phyloP scores from a whole-genome alignment of 2,113 vertebrate species.

The Caranx ignobilis region DNA sequence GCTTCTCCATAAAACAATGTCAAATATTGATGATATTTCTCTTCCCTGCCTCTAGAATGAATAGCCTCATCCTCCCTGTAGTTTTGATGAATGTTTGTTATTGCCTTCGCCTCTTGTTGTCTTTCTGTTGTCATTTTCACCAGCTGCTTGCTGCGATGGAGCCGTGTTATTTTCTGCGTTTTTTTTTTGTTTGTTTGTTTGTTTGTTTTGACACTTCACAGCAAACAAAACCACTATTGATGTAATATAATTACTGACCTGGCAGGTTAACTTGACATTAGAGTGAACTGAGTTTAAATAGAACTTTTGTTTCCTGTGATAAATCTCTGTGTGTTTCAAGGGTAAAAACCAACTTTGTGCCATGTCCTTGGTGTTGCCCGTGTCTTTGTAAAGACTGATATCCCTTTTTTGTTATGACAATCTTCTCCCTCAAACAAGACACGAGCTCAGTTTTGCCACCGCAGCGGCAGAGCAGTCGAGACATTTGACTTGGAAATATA shows the following conservation, averaged over 20 bases:
- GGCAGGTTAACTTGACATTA: background rate
- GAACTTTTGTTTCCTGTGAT: background rate
- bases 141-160: conserved; percentile 39
- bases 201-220: conserved; percentile 15
- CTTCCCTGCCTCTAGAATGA: conserved; percentile 82
- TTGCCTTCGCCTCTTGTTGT: conserved; percentile 76
- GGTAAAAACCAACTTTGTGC: conserved; percentile 14
- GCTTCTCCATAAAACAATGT: conserved; percentile 87
- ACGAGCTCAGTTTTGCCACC: conserved; percentile 45
- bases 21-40: conserved; percentile 89
- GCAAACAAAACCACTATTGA: conserved; percentile 7
- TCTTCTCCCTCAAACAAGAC: conserved; percentile 48
- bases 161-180: conserved; percentile 39
- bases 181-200: background rate
- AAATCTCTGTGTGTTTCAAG: conserved; percentile 4
- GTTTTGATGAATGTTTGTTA: conserved; percentile 86
- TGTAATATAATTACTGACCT: conserved; percentile 3
- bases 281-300: conserved; percentile 8
- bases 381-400: conserved; percentile 38
- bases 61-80: conserved; percentile 82
- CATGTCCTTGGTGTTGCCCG: conserved; percentile 6
- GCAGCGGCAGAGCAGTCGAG: conserved; percentile 53
- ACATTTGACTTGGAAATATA: conserved; percentile 76
- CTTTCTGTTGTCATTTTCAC: conserved; percentile 77
- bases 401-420: conserved; percentile 46